These are phyloP conservation scores for Ametastegia equiseti DNA, from an alignment of 2,888 invertebrate genomes.

Conservation along the genomic window DNA sequence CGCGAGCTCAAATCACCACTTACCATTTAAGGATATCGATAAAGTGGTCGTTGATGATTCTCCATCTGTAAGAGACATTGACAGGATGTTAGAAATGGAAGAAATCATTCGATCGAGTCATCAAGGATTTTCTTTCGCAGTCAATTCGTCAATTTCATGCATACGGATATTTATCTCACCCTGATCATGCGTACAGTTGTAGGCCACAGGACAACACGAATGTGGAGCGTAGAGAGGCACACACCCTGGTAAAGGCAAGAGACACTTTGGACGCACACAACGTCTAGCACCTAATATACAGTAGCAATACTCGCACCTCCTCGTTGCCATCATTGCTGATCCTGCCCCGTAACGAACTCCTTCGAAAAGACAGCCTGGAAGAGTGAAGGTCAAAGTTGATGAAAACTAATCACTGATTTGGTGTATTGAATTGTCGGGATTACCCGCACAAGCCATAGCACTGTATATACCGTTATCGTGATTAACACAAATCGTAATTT, in stretches of 20 bases:
- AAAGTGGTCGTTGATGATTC: conserved; percentile 64
- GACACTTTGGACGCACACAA: conserved; percentile 89
- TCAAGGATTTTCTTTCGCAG: too few species aligned
- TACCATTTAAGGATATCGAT: conserved; percentile 65
- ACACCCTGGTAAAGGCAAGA: conserved; percentile 86
- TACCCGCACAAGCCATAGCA: too few species aligned
- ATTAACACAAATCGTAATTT: too few species aligned
- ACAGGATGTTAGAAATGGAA: not conserved
- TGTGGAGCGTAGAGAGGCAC: conserved; percentile 80
- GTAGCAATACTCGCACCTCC: conserved; percentile 92
- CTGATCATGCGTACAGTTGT: conserved; percentile 80
- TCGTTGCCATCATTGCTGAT: conserved; percentile 88
- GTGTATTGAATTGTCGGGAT: not conserved
- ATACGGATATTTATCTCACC: conserved; percentile 17
- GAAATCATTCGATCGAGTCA: too few species aligned
- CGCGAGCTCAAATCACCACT: conserved; percentile 50
- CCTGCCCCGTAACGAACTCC: conserved; percentile 87
- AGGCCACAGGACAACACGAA: conserved; percentile 89
- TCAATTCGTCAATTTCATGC: not conserved
- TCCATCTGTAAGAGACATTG: conserved; percentile 55
- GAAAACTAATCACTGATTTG: not conserved
- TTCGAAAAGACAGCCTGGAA: conserved; percentile 84
- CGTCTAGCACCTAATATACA: conserved; percentile 80
- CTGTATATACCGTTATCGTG: too few species aligned
- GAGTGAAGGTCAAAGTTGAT: conserved; percentile 41